A percentile compares a stretch with the other conserved stretches of the same genome.
Conservation (phyloP, 2,113 vertebrate genomes). For the Gnathonemus echidnorhynchus region DNA sequence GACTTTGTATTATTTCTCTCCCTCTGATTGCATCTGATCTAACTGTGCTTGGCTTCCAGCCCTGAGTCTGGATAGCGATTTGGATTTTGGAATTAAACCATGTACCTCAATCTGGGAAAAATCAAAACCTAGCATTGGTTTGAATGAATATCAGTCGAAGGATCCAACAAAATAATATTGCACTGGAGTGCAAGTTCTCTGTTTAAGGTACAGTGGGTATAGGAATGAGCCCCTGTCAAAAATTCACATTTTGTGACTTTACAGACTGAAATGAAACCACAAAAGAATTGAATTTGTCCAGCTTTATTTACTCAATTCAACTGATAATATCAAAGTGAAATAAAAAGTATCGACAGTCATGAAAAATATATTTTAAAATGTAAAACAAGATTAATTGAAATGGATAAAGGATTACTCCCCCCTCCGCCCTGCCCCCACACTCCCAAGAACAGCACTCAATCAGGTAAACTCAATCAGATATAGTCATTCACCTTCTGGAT, state of each 20-base stretch:
- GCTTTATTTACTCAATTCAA: not conserved
- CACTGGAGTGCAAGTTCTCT: not conserved
- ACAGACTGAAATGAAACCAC: not conserved
- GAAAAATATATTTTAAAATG: not conserved
- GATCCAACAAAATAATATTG: not conserved
- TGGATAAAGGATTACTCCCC: not conserved
- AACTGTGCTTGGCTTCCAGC: not conserved
- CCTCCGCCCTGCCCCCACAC: not conserved
- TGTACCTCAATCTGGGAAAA: not conserved
- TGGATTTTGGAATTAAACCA: not conserved
- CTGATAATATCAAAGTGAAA: not conserved
- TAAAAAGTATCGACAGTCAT: not conserved
- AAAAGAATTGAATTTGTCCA: not conserved
- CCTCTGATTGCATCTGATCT: not conserved
- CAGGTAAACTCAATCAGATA: not conserved
- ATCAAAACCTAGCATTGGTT: not conserved
- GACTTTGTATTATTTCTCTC: not conserved
- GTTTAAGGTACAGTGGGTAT: not conserved
- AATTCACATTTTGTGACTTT: not conserved
- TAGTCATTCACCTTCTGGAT: not conserved
- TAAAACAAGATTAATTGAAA: not conserved
- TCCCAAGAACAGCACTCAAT: not conserved
- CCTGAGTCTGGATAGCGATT: not conserved
- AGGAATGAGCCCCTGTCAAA: not conserved
- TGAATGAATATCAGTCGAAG: not conserved